Base-by-base conservation (phyloP, 2,797 vertebrate species). In the Malacoraja senta region DNA sequence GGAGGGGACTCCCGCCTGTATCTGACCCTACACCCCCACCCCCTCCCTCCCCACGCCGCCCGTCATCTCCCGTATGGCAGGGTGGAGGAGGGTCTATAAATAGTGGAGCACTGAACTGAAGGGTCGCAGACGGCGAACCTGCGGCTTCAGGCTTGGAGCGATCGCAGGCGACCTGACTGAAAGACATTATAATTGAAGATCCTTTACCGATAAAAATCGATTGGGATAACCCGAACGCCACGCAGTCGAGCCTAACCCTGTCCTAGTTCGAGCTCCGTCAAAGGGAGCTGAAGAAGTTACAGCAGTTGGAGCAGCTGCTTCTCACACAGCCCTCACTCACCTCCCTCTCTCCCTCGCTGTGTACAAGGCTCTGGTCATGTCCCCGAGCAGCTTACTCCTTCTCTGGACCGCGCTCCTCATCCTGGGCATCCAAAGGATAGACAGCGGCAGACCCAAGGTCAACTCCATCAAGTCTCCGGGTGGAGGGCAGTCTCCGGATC, bases 391-490 rank as follows among this genome's bases (percentile, higher is more conserved):
- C 24, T 72, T 21, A 13, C 9, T 91, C 21, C 7, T 91, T 3
- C 38, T 91, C 71, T 91, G 65, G 94, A 96, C 98, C 94, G 97
- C 97, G 93, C 95, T 97, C 80, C 95, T 98, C 95, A 96, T 98
- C 96, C 97, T 97, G 95, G 97, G 97, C 95, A 96, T 97, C 93
- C 98, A 98, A 95, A 96, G 96, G 93, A 94, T 95, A 76, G 97
- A 97, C 95, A 95, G 96, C 95, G 95, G 96, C 94, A 96, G 97
- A 94, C 96, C 98, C 90, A 98, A 98, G 95, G 97, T 97, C 95
- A 99, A 99, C 97, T 97, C 98, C 95, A 99, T 99, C 97, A 98
- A 98, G 95, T 97, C 98, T n/a, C 96, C 96, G 71, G 90, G 35
- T 10, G 9, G 26, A 1, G 98, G 96, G 93, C 98, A 98, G 96